A percentile compares a stretch with the other conserved stretches of the same genome.
These are phyloP conservation scores for Aspidiotus destructor DNA, from an alignment of 2,888 invertebrate genomes.

Conservation along the genomic window DNA sequence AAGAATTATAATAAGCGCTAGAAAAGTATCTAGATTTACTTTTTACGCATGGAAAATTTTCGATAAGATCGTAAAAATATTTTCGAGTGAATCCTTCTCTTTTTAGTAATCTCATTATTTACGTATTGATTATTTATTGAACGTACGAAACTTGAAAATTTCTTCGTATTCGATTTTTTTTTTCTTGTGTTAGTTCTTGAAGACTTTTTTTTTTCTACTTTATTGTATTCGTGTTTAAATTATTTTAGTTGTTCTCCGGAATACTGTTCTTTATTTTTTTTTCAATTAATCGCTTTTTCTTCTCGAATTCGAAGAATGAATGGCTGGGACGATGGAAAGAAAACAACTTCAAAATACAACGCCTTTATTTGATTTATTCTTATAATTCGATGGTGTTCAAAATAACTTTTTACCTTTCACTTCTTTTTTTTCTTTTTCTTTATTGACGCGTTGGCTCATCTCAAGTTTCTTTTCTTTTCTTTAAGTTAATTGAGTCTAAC, in stretches of 20 bases:
- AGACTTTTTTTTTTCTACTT: neutral
- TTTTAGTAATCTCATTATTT: slow-evolving; percentile 26
- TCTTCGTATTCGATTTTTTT: neutral
- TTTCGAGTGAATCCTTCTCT: slow-evolving; percentile 7
- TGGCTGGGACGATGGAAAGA: too few species aligned
- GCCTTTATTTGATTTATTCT: neutral
- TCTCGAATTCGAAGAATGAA: too few species aligned
- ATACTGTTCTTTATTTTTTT: neutral
- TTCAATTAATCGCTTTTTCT: too few species aligned
- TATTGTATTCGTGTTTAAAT: neutral
- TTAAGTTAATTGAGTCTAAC: neutral
- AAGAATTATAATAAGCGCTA: slow-evolving; percentile 11
- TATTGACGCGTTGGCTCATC: too few species aligned
- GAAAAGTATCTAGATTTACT: neutral
- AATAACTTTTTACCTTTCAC: neutral
- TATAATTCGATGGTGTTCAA: neutral
- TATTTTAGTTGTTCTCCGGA: neutral
- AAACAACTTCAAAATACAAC: too few species aligned
- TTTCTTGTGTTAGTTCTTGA: neutral
- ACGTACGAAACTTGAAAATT: neutral
- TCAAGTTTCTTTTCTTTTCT: neutral
- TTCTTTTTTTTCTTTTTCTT: too few species aligned
- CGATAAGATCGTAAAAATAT: neutral
- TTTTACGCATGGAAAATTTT: neutral
- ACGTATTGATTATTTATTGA: too few species aligned